These are phyloP conservation scores for Plumapathes pennacea DNA, from an alignment of 92 coral and sea anemone species.

Conservation along the genomic window DNA sequence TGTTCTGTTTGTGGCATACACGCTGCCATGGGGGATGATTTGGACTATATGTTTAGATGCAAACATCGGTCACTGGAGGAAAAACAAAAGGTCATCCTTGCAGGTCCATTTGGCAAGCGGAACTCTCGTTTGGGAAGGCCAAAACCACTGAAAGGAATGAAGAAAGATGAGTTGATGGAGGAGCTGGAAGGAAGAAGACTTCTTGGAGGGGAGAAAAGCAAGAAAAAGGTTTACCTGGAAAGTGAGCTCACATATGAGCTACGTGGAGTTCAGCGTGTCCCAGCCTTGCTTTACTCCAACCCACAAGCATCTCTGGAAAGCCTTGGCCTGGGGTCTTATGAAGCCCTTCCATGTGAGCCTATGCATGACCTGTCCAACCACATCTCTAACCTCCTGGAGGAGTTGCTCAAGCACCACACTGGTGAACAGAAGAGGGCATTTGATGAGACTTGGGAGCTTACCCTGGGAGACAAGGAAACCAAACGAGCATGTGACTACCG, in stretches of 20 bases:
- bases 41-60: slow-evolving; percentile 40
- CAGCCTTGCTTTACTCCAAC: slow-evolving; percentile 27
- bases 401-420: slow-evolving; percentile 19
- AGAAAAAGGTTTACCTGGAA: slow-evolving; percentile 25
- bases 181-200: slow-evolving; percentile 29
- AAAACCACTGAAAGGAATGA: slow-evolving; percentile 33
- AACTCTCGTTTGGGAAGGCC: slow-evolving; percentile 11
- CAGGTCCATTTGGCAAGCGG: slow-evolving; percentile 29
- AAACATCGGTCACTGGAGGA: slow-evolving; percentile 7
- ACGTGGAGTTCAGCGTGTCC: slow-evolving; percentile 31
- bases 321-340: slow-evolving; percentile 23
- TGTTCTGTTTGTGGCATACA: slow-evolving; percentile 48
- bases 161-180: slow-evolving; percentile 16
- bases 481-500: slow-evolving; percentile 29
- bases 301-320: slow-evolving; percentile 21
- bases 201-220: slow-evolving; percentile 19
- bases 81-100: slow-evolving; percentile 27
- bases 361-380: slow-evolving; percentile 57
- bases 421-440: not conserved
- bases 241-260: slow-evolving; percentile 4
- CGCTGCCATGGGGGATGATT: slow-evolving; percentile 34
- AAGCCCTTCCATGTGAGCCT: slow-evolving; percentile 59
- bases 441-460: slow-evolving; percentile 1
- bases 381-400: slow-evolving; percentile 38
- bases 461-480: slow-evolving; percentile 26